Conservation (phyloP, 2,113 vertebrate species). For the Ptyas mucosa region DNA sequence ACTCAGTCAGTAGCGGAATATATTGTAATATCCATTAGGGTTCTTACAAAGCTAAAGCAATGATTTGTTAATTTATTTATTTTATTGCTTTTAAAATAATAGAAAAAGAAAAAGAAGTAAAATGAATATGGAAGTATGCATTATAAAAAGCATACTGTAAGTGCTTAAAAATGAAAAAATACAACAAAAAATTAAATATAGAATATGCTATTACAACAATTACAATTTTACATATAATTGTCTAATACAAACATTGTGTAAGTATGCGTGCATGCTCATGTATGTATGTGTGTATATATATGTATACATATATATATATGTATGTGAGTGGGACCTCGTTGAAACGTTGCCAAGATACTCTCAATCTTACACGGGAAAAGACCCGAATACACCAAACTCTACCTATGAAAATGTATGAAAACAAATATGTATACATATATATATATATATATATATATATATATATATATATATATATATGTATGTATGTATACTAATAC, state of each 20-base stretch:
- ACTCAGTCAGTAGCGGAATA: background rate
- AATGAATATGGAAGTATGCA: background rate
- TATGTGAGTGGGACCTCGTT: too few relatives aligned
- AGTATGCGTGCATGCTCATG: background rate
- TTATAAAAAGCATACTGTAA: background rate
- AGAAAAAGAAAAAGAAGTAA: background rate
- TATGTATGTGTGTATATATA: background rate
- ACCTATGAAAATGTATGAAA: too few relatives aligned
- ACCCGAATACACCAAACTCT: too few relatives aligned
- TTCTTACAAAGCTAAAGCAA: background rate
- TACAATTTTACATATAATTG: background rate
- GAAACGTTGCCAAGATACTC: too few relatives aligned
- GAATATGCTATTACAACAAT: background rate
- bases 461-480: too few relatives aligned
- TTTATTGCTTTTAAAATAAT: background rate
- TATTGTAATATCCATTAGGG: background rate
- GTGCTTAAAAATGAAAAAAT: background rate
- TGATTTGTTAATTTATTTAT: background rate
- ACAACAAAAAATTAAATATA: background rate
- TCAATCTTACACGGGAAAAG: too few relatives aligned
- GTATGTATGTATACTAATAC: background rate
- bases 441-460: background rate
- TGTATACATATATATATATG: too few relatives aligned
- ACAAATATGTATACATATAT: too few relatives aligned
- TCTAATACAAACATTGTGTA: background rate